phyloP scores from a whole-genome alignment of 2,888 invertebrate genomes.

The Campaea margaritaria region DNA sequence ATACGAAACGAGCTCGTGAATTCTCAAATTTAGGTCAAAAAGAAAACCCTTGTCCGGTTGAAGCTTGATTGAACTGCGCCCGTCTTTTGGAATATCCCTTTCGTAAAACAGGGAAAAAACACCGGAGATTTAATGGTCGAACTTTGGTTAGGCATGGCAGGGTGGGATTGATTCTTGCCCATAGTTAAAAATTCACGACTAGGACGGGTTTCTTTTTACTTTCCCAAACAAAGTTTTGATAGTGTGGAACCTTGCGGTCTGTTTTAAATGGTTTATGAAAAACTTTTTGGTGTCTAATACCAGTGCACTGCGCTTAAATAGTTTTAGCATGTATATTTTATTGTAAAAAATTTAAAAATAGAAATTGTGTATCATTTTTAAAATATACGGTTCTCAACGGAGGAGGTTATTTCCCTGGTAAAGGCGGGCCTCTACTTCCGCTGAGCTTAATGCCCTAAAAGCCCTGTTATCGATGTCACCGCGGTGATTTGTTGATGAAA shows the following conservation, averaged over 20 bases:
- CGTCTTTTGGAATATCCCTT: constrained; percentile 12
- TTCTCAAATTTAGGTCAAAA: neutral
- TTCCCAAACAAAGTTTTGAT: neutral
- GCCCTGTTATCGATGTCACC: constrained; percentile 20
- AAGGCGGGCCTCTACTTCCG: constrained; percentile 17
- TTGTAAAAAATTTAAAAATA: neutral
- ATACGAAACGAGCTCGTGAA: neutral
- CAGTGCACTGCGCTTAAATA: too few relatives aligned
- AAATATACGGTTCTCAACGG: neutral
- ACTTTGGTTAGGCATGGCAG: constrained; percentile 9
- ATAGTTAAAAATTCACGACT: constrained; percentile 26
- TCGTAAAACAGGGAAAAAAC: constrained; percentile 12
- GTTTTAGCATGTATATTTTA: too few relatives aligned
- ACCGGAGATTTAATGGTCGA: constrained; percentile 15
- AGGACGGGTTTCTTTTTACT: constrained; percentile 1
- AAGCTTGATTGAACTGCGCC: constrained; percentile 6
- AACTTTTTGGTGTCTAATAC: too few relatives aligned
- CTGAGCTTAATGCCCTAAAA: constrained; percentile 18
- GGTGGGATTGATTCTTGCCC: constrained; percentile 19
- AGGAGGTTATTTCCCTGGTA: neutral
- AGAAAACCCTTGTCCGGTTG: constrained; percentile 4
- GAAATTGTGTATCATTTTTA: neutral
- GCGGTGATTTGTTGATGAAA: constrained; percentile 7
- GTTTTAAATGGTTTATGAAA: too few relatives aligned
- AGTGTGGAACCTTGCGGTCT: neutral